These are phyloP conservation scores for Macrotis lagotis DNA, from an alignment of 2,113 vertebrate species.

Conservation along the genomic window DNA sequence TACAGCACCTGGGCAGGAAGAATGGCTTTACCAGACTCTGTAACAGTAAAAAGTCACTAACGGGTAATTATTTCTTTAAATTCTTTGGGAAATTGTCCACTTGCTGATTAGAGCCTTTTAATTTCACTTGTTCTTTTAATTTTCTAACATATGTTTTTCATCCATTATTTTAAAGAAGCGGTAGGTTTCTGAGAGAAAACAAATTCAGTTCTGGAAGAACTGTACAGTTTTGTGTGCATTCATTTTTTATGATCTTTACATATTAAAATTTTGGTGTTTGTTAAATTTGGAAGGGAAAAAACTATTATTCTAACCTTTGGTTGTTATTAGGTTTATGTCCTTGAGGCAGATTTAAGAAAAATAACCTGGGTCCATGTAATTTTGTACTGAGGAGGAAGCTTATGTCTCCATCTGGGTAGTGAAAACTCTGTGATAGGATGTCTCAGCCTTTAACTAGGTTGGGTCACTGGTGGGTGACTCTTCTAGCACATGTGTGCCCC, in stretches of 20 bases:
- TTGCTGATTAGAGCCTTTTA: neutral
- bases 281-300: neutral
- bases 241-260: neutral
- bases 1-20: slow-evolving; percentile 75
- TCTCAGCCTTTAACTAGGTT: fast-evolving
- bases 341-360: neutral
- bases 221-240: neutral
- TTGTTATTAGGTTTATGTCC: neutral
- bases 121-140: neutral
- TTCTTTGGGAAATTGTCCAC: neutral
- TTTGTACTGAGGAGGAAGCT: neutral
- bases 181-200: neutral
- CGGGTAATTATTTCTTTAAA: slow-evolving; percentile 79
- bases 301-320: neutral
- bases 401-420: neutral
- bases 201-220: neutral
- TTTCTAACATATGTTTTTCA: neutral
- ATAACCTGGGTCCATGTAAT: neutral
- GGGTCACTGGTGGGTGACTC: fast-evolving
- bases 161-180: neutral
- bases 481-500: neutral
- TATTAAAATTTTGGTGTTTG: neutral
- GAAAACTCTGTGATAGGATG: neutral
- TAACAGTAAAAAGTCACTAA: slow-evolving; percentile 75
- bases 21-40: slow-evolving; percentile 80